Conservation (phyloP, 1,140 invertebrate species). For the Hyles vespertilio region DNA sequence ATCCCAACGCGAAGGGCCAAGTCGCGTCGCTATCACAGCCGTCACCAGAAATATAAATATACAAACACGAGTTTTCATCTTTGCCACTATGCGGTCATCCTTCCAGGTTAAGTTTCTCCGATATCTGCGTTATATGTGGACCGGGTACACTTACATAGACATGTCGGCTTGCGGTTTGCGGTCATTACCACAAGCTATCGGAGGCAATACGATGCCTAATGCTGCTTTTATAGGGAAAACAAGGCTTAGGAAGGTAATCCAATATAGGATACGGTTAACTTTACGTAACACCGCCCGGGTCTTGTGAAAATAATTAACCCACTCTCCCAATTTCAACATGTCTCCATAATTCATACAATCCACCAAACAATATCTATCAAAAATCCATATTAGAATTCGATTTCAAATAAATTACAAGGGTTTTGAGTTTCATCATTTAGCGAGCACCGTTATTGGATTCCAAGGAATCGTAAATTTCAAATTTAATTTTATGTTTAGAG, state of each 20-base stretch:
- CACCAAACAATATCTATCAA: constrained; percentile 28
- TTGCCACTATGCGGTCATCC: background rate
- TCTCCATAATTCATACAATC: constrained; percentile 5
- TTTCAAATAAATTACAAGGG: constrained; percentile 48
- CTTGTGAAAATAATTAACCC: constrained; percentile 6
- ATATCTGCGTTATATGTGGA: constrained; percentile 10
- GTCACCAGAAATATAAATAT: too few relatives aligned
- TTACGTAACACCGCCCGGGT: background rate
- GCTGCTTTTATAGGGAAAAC: constrained; percentile 38
- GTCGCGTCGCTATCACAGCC: too few relatives aligned
- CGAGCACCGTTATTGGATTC: constrained; percentile 50
- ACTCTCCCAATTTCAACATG: constrained; percentile 5
- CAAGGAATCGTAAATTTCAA: constrained; percentile 31
- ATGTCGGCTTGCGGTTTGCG: constrained; percentile 53
- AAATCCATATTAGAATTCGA: constrained; percentile 43
- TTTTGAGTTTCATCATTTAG: constrained; percentile 55
- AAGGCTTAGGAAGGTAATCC: constrained; percentile 24
- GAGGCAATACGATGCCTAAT: constrained; percentile 41
- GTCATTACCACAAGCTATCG: constrained; percentile 49
- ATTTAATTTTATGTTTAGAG: constrained; percentile 25
- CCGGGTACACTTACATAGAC: constrained; percentile 18
- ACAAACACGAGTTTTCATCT: constrained; percentile 1
- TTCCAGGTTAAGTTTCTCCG: constrained; percentile 6
- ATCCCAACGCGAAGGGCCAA: too few relatives aligned
- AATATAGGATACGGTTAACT: background rate